These are phyloP conservation scores for Xiphophorus couchianus DNA, from an alignment of 2,113 vertebrate species.

Conservation along the genomic window DNA sequence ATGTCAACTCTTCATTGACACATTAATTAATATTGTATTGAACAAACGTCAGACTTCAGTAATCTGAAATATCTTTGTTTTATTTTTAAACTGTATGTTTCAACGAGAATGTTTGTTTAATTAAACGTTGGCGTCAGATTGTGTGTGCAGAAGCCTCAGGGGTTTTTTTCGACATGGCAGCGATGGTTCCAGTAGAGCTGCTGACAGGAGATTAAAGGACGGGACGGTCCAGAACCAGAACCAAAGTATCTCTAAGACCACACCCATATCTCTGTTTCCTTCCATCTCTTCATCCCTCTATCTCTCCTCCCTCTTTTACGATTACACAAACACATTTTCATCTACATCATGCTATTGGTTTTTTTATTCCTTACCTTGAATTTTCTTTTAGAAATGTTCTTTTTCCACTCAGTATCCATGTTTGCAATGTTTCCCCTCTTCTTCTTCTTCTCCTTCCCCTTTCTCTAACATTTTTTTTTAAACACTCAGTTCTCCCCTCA, in stretches of 20 bases:
- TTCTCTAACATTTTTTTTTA: not conserved
- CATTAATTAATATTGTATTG: no score
- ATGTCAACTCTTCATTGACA: no score
- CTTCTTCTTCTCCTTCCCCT: not conserved
- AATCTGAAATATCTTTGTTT: not conserved
- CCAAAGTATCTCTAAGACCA: constrained; percentile 6
- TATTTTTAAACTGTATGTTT: not conserved
- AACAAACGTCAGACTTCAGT: not conserved
- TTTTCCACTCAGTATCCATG: constrained; percentile 1
- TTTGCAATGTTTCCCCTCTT: not conserved
- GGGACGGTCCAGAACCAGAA: not conserved
- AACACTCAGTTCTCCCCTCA: not conserved
- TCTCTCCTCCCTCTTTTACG: constrained; percentile 20
- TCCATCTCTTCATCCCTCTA: not conserved
- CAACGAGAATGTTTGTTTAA: not conserved
- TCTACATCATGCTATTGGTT: not conserved
- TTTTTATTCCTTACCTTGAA: constrained; percentile 34
- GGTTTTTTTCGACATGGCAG: not conserved
- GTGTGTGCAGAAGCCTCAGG: not conserved
- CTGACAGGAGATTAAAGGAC: not conserved
- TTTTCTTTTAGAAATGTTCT: not conserved
- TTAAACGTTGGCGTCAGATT: not conserved
- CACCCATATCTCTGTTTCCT: constrained; percentile 3
- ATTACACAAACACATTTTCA: not conserved
- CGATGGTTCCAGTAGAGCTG: not conserved